Evolutionary conservation across 2,113 vertebrate genomes (phyloP).

Genomic region (Panthera leo): DNA sequence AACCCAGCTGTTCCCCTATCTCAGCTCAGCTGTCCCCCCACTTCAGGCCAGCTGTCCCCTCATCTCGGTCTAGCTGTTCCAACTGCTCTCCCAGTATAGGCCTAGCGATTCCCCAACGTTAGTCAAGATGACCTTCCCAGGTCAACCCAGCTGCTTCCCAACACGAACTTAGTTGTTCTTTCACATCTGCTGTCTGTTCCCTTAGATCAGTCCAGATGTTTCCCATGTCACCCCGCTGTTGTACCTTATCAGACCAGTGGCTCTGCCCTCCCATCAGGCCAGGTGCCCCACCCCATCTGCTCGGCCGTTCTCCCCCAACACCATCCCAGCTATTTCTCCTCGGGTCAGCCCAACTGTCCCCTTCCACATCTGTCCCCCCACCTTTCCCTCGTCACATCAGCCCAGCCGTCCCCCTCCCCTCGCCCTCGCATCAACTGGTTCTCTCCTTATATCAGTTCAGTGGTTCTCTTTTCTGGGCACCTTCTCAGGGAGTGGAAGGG

Average conservation of each 20-base stretch:
- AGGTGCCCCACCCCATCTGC: background rate
- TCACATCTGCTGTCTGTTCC: background rate
- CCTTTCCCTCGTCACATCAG: fast-evolving
- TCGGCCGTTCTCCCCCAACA: background rate
- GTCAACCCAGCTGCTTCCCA: background rate
- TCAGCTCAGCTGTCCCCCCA: background rate
- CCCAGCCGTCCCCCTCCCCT: background rate
- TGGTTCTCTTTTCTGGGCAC: background rate
- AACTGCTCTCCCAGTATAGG: background rate
- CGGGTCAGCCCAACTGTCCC: background rate
- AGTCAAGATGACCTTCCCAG: background rate
- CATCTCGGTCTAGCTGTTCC: background rate
- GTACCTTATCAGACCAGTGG: background rate
- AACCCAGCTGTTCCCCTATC: background rate
- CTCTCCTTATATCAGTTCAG: background rate
- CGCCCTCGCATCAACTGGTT: background rate
- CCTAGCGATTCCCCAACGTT: background rate
- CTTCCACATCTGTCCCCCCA: background rate
- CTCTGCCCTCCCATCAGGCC: background rate
- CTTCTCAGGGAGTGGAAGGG: background rate
- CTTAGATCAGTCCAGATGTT: background rate
- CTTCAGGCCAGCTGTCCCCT: background rate
- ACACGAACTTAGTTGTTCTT: background rate
- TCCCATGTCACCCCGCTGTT: background rate
- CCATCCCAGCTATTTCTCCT: background rate